These are phyloP conservation scores for Lasius platythorax DNA, from an alignment of 2,888 invertebrate species.

Conservation along the genomic window DNA sequence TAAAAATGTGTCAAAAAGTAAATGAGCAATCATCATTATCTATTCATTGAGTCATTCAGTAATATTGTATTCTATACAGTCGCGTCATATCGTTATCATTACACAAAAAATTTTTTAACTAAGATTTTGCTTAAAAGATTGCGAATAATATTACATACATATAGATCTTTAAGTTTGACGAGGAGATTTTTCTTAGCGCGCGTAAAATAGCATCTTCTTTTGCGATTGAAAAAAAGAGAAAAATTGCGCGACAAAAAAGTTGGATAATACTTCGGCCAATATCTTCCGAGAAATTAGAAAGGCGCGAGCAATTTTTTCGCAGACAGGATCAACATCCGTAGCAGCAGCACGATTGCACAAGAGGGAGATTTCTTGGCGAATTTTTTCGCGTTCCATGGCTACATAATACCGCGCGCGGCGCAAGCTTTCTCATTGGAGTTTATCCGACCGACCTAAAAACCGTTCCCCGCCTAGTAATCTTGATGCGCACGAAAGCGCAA, in stretches of 20 bases:
- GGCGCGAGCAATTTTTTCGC: conserved; percentile 3
- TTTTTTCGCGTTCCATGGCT: conserved; percentile 12
- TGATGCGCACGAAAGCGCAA: conserved; percentile 15
- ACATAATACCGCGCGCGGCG: background rate
- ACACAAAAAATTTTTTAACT: background rate
- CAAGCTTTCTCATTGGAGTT: conserved; percentile 18
- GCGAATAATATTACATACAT: background rate
- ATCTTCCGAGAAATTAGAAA: background rate
- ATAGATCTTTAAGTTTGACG: background rate
- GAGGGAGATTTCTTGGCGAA: conserved; percentile 33
- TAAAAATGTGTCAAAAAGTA: background rate
- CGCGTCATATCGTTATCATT: background rate
- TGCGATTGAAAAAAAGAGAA: background rate
- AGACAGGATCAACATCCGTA: background rate
- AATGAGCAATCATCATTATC: background rate
- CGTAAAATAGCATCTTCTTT: background rate
- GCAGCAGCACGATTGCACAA: background rate
- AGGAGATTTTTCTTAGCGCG: background rate
- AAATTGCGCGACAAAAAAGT: conserved; percentile 18
- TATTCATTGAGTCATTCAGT: background rate
- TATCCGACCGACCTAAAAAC: conserved; percentile 26
- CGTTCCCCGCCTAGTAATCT: background rate
- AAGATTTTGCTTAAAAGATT: background rate
- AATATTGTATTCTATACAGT: background rate
- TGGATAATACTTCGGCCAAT: background rate